phyloP scores from a whole-genome alignment of 1,140 invertebrate species.

The Dreissena rostriformis region DNA sequence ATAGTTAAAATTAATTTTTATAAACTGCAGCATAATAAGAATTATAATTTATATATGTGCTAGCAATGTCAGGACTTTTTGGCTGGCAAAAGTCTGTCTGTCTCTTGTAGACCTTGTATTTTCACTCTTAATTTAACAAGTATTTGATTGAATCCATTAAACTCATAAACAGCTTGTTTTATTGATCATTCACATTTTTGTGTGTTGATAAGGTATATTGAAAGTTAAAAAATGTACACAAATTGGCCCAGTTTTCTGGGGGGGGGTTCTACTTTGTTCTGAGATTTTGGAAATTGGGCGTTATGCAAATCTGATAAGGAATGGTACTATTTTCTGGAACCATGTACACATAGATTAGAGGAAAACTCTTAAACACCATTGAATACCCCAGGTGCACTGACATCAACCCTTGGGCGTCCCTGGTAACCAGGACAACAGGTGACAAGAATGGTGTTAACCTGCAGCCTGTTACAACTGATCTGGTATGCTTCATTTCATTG shows the following conservation, averaged over 20 bases:
- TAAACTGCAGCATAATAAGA: too few relatives aligned
- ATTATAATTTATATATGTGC: too few relatives aligned
- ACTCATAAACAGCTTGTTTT: neutral
- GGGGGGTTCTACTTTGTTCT: neutral
- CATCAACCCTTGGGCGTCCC: constrained; percentile 71
- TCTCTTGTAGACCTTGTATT: neutral
- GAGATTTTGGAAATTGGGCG: neutral
- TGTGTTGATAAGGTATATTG: neutral
- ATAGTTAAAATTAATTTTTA: too few relatives aligned
- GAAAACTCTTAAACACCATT: neutral
- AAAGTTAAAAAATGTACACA: neutral
- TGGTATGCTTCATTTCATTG: constrained; percentile 57
- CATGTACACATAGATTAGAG: too few relatives aligned
- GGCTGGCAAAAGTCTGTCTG: neutral
- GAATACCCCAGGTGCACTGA: constrained; percentile 72
- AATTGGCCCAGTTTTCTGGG: neutral
- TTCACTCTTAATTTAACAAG: neutral
- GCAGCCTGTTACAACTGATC: constrained; percentile 68
- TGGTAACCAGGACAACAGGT: constrained; percentile 62
- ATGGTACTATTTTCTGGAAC: neutral
- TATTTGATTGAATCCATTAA: neutral
- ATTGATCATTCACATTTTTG: neutral
- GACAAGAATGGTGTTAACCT: constrained; percentile 62
- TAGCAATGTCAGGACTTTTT: too few relatives aligned
- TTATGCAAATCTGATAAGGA: neutral